Base-by-base conservation (phyloP, 1,140 invertebrate genomes). In the Lepidurus arcticus region DNA sequence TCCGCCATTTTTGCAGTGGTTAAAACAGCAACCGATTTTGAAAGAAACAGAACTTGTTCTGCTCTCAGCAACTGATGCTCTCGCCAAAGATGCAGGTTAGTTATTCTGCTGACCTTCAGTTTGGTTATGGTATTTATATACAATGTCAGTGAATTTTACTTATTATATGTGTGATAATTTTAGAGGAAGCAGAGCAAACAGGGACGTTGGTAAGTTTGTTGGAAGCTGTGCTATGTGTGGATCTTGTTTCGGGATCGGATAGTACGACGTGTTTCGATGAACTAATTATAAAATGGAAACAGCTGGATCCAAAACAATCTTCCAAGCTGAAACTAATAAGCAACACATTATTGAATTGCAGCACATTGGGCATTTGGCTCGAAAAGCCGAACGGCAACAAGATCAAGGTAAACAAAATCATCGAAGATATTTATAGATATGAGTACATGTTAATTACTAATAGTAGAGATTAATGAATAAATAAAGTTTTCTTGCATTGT, bases 161-260 rank as follows among this genome's bases (percentile, higher is more conserved):
- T 3, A 2, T 0, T 16, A 10, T 47, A 11, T 47, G 7, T 47
- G 45, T 47, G 45, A 47, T 65, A 21, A 7, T 13, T 16, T 7
- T 65, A 65, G 53, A 65, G 21, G 53, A 65, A 7, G 53, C 16
- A 65, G 16, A 65, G 53, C 53, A 21, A 65, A 65, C 53, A 21
- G 53, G 53, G 21, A 65, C 53, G 53, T 21, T 65, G 21, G 53
- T n/a, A 1, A 16, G 53, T 16, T 16, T 65, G 53, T 21, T 65
- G 13, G 53, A 65, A 65, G 53, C 53, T 21, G 53, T 65, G 8
- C 13, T 65, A 65, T 65, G 53, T 21, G 53, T 65, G n/a, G 53
- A 65, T 65, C 53, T 65, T 7, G 53, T 65, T 65, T 65, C 53
- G 16, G 53, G 53, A n/a, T 65, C 53, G n/a, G 53, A 65, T 16